phyloP scores from a whole-genome alignment of 2,797 vertebrate genomes.

The Scyliorhinus canicula region DNA sequence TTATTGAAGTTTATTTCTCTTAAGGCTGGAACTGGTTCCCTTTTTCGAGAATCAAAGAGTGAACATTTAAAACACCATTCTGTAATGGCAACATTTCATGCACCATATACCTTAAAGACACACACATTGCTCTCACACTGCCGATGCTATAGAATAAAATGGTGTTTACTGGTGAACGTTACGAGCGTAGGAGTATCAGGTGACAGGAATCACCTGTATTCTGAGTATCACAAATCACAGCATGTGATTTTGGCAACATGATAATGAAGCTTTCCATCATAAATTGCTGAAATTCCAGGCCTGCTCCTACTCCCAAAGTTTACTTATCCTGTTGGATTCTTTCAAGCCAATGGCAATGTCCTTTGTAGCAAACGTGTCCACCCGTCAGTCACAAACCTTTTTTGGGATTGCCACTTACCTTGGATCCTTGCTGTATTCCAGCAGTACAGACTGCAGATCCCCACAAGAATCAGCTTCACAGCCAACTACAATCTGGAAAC shows the following conservation, averaged over 20 bases:
- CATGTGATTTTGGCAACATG: background rate
- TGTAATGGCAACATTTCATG: background rate
- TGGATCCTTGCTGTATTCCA: constrained; percentile 93
- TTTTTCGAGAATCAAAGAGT: background rate
- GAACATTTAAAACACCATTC: background rate
- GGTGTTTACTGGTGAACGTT: background rate
- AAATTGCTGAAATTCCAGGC: background rate
- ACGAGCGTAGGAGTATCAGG: background rate
- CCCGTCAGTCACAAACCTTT: background rate
- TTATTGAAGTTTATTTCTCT: too few relatives aligned
- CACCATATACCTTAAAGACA: background rate
- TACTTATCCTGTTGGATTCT: background rate
- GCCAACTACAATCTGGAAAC: constrained; percentile 85
- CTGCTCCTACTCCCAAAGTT: background rate
- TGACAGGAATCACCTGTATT: background rate
- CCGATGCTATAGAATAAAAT: background rate
- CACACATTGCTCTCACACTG: background rate
- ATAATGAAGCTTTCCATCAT: background rate
- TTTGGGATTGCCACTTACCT: constrained; percentile 61
- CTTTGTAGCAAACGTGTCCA: background rate
- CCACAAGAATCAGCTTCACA: constrained; percentile 87
- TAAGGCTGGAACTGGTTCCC: background rate
- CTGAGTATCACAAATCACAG: background rate
- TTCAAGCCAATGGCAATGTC: background rate
- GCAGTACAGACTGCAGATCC: constrained; percentile 85